Evolutionary conservation across 2,113 vertebrate genomes (phyloP), one percentile per base, ranked within the genome.

Genomic region (Nibea albiflora): DNA sequence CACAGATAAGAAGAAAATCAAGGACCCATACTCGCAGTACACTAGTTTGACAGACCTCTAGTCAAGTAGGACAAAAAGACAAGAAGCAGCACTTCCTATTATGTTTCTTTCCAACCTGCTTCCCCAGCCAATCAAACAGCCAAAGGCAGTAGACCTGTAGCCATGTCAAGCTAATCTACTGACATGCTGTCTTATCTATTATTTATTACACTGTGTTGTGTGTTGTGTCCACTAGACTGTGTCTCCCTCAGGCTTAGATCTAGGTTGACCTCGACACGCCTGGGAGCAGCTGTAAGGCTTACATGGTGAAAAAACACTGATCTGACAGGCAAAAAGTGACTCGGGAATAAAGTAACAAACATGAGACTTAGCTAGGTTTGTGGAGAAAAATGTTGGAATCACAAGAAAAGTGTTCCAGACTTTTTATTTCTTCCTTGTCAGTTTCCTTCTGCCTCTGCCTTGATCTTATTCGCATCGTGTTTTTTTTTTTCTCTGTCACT

Each of bases 1-100:
- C 63, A 56, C 63, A 70, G 74, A 88, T 84, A 74, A 73, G 57
- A 74, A 73, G 57, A 85, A 80, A 85, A 86, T 83, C 72, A 90
- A 88, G 85, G 74, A 86, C 58, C n/a, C 19, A 20, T 19, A 76
- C 57, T 88, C 14, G 12, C 73, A 66, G 61, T 50, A 44, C 17
- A 42, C 58, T 50, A 24, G 31, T 69, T 31, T 75, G 69, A 15
- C 61, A 79, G 67, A 86, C 54, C 50, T 80, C 60, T 15, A 62
- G 52, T 76, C 47, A 61, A 75, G 54, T 15, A 76, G 31, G 31
- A 86, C 49, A 53, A 56, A 72, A 56, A 82, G 39, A 54, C 56
- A 50, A 35, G 61, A 26, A 72, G 62, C 16, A 49, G 19, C 49
- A 28, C 71, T 22, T 81, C n/a, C 63, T 50, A 42, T 57, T 75